phyloP scores from a whole-genome alignment of 2,888 invertebrate species.

The Amiota minor region DNA sequence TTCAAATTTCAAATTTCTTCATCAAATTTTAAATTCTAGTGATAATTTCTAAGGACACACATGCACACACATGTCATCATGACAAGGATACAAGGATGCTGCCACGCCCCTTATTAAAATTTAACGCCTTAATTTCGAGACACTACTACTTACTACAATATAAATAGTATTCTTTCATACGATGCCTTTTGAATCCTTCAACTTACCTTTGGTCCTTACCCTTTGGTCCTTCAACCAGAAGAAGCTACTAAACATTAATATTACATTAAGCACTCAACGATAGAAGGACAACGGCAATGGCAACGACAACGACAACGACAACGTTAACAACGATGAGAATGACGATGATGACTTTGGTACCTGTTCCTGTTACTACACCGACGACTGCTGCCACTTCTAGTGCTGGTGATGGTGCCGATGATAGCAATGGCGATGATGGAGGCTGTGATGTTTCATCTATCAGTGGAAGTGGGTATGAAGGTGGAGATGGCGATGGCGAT shows the following conservation, averaged over 20 bases:
- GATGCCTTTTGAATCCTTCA: too few species aligned
- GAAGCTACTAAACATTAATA: slow-evolving; percentile 66
- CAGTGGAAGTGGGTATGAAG: not conserved
- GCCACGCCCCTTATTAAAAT: slow-evolving; percentile 23
- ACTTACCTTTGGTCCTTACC: too few species aligned
- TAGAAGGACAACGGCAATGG: not conserved
- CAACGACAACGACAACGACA: too few species aligned
- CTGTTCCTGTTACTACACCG: not conserved
- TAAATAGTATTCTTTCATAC: slow-evolving; percentile 15
- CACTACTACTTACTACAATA: not conserved
- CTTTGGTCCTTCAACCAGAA: slow-evolving; percentile 40
- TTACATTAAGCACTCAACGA: slow-evolving; percentile 57
- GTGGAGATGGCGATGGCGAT: slow-evolving; percentile 16
- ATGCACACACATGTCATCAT: too few species aligned
- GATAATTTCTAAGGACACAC: too few species aligned
- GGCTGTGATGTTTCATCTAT: slow-evolving; percentile 5
- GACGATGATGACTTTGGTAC: not conserved
- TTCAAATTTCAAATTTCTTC: too few species aligned
- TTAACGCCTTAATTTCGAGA: slow-evolving; percentile 17
- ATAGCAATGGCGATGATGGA: not conserved
- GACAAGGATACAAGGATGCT: too few species aligned
- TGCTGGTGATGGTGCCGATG: not conserved
- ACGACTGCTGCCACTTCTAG: not conserved
- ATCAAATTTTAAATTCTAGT: too few species aligned
- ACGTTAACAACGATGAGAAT: too few species aligned